phyloP scores from a whole-genome alignment of 2,797 vertebrate genomes.

The Pangasius krempfi region DNA sequence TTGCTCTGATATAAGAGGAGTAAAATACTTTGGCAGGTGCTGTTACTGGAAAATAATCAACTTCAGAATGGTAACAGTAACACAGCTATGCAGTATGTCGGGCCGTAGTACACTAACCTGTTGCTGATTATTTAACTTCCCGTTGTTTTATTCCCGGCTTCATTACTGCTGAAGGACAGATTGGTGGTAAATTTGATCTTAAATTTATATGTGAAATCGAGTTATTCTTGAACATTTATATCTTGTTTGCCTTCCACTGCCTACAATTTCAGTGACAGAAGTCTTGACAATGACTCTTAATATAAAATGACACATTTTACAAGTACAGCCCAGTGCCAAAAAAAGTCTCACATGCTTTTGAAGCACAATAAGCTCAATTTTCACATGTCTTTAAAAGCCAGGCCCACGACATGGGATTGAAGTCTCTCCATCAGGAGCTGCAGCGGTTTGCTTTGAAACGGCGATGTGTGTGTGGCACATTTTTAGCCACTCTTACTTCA shows the following conservation, averaged over 20 bases:
- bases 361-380: slow-evolving; percentile 75
- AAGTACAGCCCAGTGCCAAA: slow-evolving; percentile 71
- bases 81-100: background rate
- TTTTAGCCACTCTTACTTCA: slow-evolving; percentile 60
- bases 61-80: background rate
- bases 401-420: slow-evolving; percentile 53
- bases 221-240: background rate
- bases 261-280: slow-evolving; percentile 28
- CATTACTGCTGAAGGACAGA: background rate
- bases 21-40: background rate
- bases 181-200: background rate
- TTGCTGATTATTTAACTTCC: background rate
- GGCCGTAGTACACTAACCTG: background rate
- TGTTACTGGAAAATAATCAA: background rate
- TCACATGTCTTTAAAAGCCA: slow-evolving; percentile 69
- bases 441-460: slow-evolving; percentile 70
- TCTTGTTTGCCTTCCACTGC: slow-evolving; percentile 12
- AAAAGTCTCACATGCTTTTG: slow-evolving; percentile 69
- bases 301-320: slow-evolving; percentile 67
- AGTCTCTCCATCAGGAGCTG: slow-evolving; percentile 54
- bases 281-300: slow-evolving; percentile 40
- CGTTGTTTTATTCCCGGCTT: background rate
- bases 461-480: slow-evolving; percentile 64
- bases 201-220: slow-evolving; percentile 65
- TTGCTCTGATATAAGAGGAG: background rate